phyloP scores from a whole-genome alignment of 2,113 vertebrate genomes.

The Megalops atlanticus region DNA sequence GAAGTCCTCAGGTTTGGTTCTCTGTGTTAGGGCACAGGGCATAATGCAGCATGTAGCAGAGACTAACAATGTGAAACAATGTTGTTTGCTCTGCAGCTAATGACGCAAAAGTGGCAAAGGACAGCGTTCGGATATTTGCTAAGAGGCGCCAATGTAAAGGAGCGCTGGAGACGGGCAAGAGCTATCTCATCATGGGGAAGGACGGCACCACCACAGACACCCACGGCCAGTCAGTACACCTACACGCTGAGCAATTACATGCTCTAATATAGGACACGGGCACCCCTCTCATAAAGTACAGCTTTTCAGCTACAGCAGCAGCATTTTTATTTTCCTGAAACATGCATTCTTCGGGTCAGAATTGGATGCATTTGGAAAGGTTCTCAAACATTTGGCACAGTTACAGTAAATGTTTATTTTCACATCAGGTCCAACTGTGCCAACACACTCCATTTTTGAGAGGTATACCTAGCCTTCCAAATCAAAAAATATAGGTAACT shows the following conservation, averaged over 20 bases:
- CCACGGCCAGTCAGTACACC: conserved; percentile 55
- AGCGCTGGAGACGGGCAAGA: conserved; percentile 28
- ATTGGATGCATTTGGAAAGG: no score
- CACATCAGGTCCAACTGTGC: neutral
- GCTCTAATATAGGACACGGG: neutral
- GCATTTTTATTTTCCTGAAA: no score
- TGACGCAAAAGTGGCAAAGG: conserved; percentile 29
- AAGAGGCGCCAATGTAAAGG: conserved; percentile 68
- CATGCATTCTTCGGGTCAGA: no score
- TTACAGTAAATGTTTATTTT: no score
- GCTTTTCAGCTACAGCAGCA: no score
- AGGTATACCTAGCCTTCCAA: no score
- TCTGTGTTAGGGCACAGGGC: neutral
- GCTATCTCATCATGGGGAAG: conserved; percentile 73
- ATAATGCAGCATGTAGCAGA: neutral
- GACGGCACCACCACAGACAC: conserved; percentile 65
- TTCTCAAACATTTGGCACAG: no score
- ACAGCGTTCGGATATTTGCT: conserved; percentile 57
- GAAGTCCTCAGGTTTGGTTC: neutral
- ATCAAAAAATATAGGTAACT: no score
- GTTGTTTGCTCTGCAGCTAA: conserved; percentile 44
- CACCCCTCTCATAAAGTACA: no score
- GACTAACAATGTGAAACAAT: neutral
- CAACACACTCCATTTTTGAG: no score
- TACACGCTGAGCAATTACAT: neutral